Base-by-base conservation (phyloP, 2,113 vertebrate species). In the Dendropsophus ebraccatus region DNA sequence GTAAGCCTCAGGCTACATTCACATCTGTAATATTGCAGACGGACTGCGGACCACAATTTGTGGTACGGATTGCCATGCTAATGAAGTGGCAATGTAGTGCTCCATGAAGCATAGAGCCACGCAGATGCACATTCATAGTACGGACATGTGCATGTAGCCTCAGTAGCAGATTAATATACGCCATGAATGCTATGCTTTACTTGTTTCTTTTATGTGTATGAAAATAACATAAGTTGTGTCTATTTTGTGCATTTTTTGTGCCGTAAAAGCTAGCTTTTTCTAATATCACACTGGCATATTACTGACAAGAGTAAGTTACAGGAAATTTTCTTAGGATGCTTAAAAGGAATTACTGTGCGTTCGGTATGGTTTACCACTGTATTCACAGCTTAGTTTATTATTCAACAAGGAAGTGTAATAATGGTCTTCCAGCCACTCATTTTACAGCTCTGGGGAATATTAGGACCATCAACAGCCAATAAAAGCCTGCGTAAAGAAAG, bases 401-500 rank as follows among this genome's bases (percentile, higher is more conserved):
- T 87, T 87, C 85, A 87, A 87, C 85, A 87, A 87, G 78, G 78
- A 87, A 87, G 85, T 87, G 45, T 87, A 81, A 87, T 87, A 87
- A 87, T 87, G 85, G 77, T 81, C 79, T 81, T 74, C 67, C 78
- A 81, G 85, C 85, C 85, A 81, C 85, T 87, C 85, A 81, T 87
- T 87, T 30, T 50, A 62, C 77, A 50, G 85, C 85, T 81, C 85
- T 72, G 45, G 85, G 85, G 85, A 87, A 87, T 87, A 87, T 81
- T 45, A 81, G 85, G 67, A 73, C 54, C 67, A 73, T 87, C 85
- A 87, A 81, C 85, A 87, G 70, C 85, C 85, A 87, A 87, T 87
- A 87, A 81, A 87, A 87, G 85, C 77, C 80, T 87, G 78, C 54
- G 50, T 74, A 81, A 78, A 87, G 78, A 81, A 72, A 81, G 50